Conservation (phyloP, 2,113 vertebrate genomes). For the Craseonycteris thonglongyai region DNA sequence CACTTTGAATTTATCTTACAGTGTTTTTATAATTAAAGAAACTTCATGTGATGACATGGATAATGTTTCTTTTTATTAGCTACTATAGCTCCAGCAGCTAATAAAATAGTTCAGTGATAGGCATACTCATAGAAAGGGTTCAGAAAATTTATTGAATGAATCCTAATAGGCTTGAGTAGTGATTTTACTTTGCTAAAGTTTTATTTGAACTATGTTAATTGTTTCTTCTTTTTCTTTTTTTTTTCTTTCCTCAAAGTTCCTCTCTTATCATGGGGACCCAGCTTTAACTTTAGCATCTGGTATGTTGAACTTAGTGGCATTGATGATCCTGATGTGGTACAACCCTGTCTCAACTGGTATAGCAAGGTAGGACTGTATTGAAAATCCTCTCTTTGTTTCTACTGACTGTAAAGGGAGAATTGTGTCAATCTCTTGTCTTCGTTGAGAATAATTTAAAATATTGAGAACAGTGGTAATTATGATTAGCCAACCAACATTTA, state of each 20-base stretch:
- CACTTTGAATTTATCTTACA: background rate
- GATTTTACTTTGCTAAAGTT: constrained; percentile 26
- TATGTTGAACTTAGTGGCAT: constrained; percentile 98
- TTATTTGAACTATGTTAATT: constrained; percentile 63
- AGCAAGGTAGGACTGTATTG: constrained; percentile 91
- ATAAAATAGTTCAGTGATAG: background rate
- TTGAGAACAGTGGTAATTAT: constrained; percentile 1
- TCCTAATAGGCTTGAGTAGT: background rate
- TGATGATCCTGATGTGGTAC: constrained; percentile 97
- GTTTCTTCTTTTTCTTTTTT: constrained; percentile 38
- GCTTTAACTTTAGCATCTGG: constrained; percentile 99
- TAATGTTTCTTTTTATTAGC: background rate
- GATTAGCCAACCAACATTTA: background rate
- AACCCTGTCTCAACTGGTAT: constrained; percentile 99
- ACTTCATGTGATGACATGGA: background rate
- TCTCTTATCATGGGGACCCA: constrained; percentile 98
- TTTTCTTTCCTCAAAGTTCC: constrained; percentile 85
- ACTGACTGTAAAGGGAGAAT: background rate
- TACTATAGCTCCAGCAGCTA: background rate
- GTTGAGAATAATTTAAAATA: constrained; percentile 23
- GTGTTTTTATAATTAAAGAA: background rate
- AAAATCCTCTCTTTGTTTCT: constrained; percentile 47
- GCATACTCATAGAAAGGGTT: background rate
- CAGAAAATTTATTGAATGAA: constrained; percentile 9
- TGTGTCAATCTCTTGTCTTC: background rate